Evolutionary conservation across 1,140 invertebrate genomes (phyloP).

Genomic region (Drosophila kanapiae): DNA sequence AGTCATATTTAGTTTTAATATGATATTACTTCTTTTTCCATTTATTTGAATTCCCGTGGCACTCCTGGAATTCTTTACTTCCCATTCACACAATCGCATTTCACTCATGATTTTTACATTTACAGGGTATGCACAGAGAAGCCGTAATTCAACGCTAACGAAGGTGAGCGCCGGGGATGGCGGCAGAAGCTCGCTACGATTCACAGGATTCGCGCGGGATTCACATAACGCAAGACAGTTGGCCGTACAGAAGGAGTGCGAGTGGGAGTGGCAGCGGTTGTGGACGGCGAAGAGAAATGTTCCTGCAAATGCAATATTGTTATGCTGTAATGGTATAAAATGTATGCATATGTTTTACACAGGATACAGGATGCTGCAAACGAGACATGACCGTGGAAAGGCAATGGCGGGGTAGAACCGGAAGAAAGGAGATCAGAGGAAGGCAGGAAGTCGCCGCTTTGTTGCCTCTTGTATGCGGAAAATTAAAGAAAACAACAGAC

Average conservation of each 20-base stretch:
- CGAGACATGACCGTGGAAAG: constrained; percentile 32
- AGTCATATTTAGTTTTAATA: neutral
- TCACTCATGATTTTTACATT: too few relatives aligned
- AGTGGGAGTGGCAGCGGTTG: constrained; percentile 1
- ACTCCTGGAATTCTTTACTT: too few relatives aligned
- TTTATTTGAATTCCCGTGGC: too few relatives aligned
- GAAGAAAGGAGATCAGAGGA: constrained; percentile 22
- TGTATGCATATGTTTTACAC: constrained; percentile 77
- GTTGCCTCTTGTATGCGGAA: constrained; percentile 37
- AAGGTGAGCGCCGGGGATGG: constrained; percentile 38
- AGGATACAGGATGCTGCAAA: constrained; percentile 44
- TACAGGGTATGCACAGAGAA: constrained; percentile 20
- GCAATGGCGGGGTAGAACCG: neutral
- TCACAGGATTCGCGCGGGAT: constrained; percentile 47
- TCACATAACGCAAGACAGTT: constrained; percentile 63
- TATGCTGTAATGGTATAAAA: constrained; percentile 74
- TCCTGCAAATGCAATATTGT: constrained; percentile 79
- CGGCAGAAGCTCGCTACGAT: constrained; percentile 20
- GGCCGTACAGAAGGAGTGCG: neutral
- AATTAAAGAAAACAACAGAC: constrained; percentile 57
- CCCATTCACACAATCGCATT: neutral
- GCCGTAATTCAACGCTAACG: constrained; percentile 58
- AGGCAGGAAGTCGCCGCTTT: constrained; percentile 48
- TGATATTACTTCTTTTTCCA: too few relatives aligned
- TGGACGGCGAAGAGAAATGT: constrained; percentile 46